phyloP scores from a whole-genome alignment of 2,888 invertebrate genomes.

The Crossocerus cetratus region DNA sequence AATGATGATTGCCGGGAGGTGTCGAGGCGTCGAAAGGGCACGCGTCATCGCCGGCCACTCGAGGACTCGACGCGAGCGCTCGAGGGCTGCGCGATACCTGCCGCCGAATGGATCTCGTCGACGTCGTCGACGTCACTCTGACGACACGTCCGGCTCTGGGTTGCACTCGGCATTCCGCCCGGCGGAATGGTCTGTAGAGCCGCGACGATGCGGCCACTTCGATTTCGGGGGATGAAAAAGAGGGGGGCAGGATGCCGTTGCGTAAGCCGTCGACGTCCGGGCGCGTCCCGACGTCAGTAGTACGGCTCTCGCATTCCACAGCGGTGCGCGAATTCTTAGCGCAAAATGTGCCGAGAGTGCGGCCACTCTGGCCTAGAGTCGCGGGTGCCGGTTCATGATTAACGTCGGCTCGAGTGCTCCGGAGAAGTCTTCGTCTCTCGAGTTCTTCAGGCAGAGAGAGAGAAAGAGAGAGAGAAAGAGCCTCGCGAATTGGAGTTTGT shows the following conservation, averaged over 20 bases:
- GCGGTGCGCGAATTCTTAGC: slow-evolving; percentile 54
- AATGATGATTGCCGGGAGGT: too few relatives aligned
- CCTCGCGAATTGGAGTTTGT: too few relatives aligned
- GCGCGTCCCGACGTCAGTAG: slow-evolving; percentile 69
- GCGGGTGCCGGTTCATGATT: neutral
- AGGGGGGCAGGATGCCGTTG: slow-evolving; percentile 60
- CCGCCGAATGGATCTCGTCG: slow-evolving; percentile 27
- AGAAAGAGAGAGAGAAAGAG: too few relatives aligned
- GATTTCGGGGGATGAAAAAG: slow-evolving; percentile 40
- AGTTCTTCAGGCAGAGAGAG: too few relatives aligned
- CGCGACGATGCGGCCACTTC: too few relatives aligned
- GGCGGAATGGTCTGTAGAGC: slow-evolving; percentile 44
- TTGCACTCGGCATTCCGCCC: slow-evolving; percentile 29
- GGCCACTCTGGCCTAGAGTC: too few relatives aligned
- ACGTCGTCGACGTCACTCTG: neutral
- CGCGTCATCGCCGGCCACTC: slow-evolving; percentile 23
- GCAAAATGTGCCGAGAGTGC: neutral
- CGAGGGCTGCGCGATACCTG: slow-evolving; percentile 17
- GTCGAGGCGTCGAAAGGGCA: slow-evolving; percentile 1
- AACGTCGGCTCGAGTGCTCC: neutral
- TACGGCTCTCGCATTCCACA: slow-evolving; percentile 64
- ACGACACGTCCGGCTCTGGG: slow-evolving; percentile 8
- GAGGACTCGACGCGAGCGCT: slow-evolving; percentile 35
- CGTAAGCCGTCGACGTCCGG: slow-evolving; percentile 71
- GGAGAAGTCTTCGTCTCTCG: too few relatives aligned